phyloP scores from a whole-genome alignment of 2,888 invertebrate genomes.

The Polyploca ridens region DNA sequence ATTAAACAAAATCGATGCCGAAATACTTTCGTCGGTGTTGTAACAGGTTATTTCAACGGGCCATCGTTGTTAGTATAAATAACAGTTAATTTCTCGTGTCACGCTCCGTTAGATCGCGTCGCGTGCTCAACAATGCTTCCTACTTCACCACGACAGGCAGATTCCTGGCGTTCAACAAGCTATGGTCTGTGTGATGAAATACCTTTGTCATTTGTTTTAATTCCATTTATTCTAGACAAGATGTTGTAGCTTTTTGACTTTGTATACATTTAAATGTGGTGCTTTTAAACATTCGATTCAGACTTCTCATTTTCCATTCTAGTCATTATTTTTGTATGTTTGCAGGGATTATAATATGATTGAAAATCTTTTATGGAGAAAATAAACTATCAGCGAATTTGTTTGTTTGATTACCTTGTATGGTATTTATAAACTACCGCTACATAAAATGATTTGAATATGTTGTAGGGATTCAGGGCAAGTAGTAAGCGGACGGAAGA shows the following conservation, averaged over 20 bases:
- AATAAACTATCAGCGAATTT: background rate
- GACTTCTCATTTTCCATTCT: no score
- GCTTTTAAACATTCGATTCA: no score
- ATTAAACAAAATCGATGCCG: conserved; percentile 51
- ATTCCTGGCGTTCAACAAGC: conserved; percentile 47
- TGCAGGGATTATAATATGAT: no score
- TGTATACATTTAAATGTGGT: no score
- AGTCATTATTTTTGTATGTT: no score
- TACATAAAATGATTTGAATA: conserved; percentile 14
- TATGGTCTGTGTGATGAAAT: conserved; percentile 1
- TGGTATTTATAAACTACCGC: background rate
- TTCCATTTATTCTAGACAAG: background rate
- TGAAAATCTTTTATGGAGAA: background rate
- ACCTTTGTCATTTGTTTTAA: conserved; percentile 4
- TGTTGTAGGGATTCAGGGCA: conserved; percentile 61
- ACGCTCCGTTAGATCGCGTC: conserved; percentile 78
- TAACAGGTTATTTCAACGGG: conserved; percentile 71
- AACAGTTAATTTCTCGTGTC: conserved; percentile 81
- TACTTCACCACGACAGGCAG: conserved; percentile 62
- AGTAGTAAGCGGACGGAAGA: conserved; percentile 62
- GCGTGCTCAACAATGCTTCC: conserved; percentile 74
- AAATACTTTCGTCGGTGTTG: conserved; percentile 67
- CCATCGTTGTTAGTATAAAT: conserved; percentile 66
- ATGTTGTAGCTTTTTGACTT: no score
- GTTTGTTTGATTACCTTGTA: background rate